phyloP scores from a whole-genome alignment of 2,113 vertebrate species.

The Callipepla californica region DNA sequence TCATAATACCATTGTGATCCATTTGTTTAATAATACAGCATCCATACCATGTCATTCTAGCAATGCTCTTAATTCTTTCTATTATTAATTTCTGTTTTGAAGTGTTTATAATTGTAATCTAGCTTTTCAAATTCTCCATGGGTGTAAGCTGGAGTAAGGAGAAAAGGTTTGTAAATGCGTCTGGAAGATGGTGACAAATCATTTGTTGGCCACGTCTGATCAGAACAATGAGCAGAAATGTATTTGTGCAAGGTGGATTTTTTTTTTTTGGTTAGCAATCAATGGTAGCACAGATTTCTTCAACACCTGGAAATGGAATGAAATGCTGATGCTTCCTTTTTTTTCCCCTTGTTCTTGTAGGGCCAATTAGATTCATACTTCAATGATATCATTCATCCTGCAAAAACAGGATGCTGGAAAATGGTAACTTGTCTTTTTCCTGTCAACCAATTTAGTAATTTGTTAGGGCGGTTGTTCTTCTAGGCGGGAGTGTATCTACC shows the following conservation, averaged over 20 bases:
- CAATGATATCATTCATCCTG: neutral
- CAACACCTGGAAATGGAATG: neutral
- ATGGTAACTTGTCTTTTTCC: neutral
- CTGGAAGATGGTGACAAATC: neutral
- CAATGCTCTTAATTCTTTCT: slow-evolving; percentile 36
- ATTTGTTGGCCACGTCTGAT: neutral
- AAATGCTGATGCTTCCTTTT: neutral
- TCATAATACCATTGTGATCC: slow-evolving; percentile 48
- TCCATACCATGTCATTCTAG: neutral
- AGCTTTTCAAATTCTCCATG: neutral
- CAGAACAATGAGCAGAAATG: neutral
- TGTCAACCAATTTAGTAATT: neutral
- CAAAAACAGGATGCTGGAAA: neutral
- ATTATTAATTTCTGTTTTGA: slow-evolving; percentile 50
- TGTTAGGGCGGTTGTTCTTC: neutral
- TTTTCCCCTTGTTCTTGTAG: neutral
- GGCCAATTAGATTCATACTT: neutral
- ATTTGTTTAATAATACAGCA: slow-evolving; percentile 56
- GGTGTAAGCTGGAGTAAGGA: neutral
- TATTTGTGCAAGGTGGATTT: neutral
- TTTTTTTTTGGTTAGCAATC: neutral
- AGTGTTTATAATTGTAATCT: slow-evolving; percentile 34
- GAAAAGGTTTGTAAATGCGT: neutral
- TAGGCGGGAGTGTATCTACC: neutral
- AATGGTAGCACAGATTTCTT: neutral